These are phyloP conservation scores for Calephelis perditalis DNA, from an alignment of 2,888 invertebrate genomes.

Conservation along the genomic window DNA sequence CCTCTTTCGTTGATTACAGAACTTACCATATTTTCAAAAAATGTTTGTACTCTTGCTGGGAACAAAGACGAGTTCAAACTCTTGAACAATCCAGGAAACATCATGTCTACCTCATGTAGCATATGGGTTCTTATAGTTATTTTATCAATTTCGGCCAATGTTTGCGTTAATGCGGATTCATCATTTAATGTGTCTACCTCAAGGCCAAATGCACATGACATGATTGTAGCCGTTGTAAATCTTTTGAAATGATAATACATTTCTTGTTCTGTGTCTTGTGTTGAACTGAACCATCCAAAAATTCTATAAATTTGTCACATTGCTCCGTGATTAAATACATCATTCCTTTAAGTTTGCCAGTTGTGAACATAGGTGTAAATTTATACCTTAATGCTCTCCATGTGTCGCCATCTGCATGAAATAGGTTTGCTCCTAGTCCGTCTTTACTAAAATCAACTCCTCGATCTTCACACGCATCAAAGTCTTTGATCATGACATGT, in stretches of 20 bases:
- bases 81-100: conserved; percentile 11
- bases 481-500: conserved; percentile 17
- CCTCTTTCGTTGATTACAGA: conserved; percentile 29
- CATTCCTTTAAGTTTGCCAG: conserved; percentile 37
- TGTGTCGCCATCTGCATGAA: conserved; percentile 44
- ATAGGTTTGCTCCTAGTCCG: conserved; percentile 45
- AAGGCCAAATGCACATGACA: conserved; percentile 39
- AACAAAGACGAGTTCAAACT: not conserved
- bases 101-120: conserved; percentile 3
- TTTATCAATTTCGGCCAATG: not conserved
- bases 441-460: conserved; percentile 44
- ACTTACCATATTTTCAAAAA: conserved; percentile 10
- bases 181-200: conserved; percentile 32
- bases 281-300: conserved; percentile 9
- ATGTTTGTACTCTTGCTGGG: not conserved
- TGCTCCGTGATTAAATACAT: conserved; percentile 48
- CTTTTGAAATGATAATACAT: conserved; percentile 37
- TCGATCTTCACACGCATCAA: conserved; percentile 41
- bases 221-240: conserved; percentile 41
- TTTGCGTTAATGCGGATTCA: conserved; percentile 7
- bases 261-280: conserved; percentile 34
- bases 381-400: conserved; percentile 42
- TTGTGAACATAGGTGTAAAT: conserved; percentile 16
- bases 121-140: not conserved
- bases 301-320: conserved; percentile 29